Evolutionary conservation across 2,113 vertebrate species (phyloP).

Genomic region (Pelobates fuscus): DNA sequence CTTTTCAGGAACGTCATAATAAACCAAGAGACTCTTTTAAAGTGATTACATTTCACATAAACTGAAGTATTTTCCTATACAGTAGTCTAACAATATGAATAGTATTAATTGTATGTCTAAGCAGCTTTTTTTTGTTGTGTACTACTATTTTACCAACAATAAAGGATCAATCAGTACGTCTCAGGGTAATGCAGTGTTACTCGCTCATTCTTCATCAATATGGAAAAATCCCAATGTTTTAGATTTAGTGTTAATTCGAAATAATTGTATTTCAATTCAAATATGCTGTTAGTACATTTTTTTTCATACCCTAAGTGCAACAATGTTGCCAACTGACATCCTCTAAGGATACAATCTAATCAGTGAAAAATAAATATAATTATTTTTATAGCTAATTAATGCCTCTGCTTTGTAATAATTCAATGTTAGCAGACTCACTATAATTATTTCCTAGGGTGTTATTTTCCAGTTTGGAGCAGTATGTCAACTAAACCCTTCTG

Average conservation of each 20-base stretch:
- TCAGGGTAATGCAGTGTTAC: no score
- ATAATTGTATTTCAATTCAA: neutral
- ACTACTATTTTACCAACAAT: no score
- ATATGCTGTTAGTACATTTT: conserved; percentile 8
- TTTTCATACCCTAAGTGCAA: conserved; percentile 17
- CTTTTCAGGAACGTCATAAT: no score
- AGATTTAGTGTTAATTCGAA: neutral
- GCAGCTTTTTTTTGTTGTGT: no score
- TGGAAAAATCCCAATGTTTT: neutral
- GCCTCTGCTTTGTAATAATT: conserved; percentile 59
- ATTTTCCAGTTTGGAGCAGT: conserved; percentile 55
- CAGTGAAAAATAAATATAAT: conserved; percentile 34
- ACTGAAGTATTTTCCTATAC: no score
- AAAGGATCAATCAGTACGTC: no score
- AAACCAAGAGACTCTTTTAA: no score
- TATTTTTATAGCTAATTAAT: conserved; percentile 61
- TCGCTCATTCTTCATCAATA: neutral
- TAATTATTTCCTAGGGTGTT: conserved; percentile 50
- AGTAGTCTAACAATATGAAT: no score
- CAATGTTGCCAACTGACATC: conserved; percentile 40
- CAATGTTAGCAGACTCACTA: conserved; percentile 52
- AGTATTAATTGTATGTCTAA: no score
- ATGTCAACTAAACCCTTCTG: conserved; percentile 56
- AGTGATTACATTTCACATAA: no score
- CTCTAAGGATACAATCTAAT: conserved; percentile 54